Evolutionary conservation across 2,888 invertebrate species (phyloP).

Genomic region (Diogma glabrata): DNA sequence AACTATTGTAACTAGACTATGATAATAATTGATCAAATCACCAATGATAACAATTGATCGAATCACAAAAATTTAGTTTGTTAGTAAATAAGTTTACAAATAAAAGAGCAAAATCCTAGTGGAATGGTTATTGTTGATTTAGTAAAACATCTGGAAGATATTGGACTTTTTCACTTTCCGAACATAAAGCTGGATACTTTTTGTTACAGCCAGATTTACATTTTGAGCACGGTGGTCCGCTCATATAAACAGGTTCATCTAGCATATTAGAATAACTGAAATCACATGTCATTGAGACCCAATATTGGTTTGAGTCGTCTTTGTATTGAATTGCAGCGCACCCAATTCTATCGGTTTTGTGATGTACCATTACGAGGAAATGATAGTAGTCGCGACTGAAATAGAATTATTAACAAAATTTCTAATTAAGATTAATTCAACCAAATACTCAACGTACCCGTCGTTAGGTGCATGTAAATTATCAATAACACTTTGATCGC

Average conservation of each 20-base stretch:
- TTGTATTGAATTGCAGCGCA: not conserved
- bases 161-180: not conserved
- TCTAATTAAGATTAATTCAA: too few species aligned
- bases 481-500: not conserved
- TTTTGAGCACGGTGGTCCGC: not conserved
- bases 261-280: not conserved
- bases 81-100: too few species aligned
- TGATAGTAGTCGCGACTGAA: too few species aligned
- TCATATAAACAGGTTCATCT: not conserved
- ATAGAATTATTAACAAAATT: too few species aligned
- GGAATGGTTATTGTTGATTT: too few species aligned
- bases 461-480: not conserved
- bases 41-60: too few species aligned
- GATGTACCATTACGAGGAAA: not conserved
- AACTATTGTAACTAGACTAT: too few species aligned
- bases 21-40: too few species aligned
- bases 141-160: conserved; percentile 3
- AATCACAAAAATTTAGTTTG: too few species aligned
- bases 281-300: not conserved
- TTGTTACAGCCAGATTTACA: not conserved
- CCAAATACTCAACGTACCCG: not conserved
- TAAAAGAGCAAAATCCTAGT: too few species aligned
- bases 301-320: too few species aligned
- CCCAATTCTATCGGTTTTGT: not conserved
- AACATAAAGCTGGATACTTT: not conserved